Conservation (phyloP, 1,140 invertebrate genomes). For the Chelonus insularis region DNA sequence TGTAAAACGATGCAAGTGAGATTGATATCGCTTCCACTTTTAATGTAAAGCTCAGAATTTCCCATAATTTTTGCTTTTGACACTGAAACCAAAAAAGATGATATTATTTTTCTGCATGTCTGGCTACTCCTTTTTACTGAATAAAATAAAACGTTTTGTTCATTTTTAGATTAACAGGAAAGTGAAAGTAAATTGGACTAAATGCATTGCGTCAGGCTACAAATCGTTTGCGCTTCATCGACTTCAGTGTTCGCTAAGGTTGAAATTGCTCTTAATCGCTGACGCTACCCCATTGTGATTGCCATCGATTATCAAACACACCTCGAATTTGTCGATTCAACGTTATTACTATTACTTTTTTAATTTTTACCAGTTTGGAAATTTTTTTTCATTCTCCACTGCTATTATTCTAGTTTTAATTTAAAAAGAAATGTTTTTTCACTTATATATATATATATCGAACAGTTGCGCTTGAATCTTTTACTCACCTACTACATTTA, state of each 20-base stretch:
- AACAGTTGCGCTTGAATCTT: not conserved
- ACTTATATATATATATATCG: too few relatives aligned
- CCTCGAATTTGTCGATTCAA: not conserved
- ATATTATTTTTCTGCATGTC: conserved; percentile 15
- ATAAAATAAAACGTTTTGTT: too few relatives aligned
- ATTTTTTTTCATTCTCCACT: too few relatives aligned
- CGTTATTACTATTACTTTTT: not conserved
- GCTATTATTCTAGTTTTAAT: too few relatives aligned
- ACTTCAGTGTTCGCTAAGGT: conserved; percentile 11
- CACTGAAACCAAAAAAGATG: conserved; percentile 65
- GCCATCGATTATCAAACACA: conserved; percentile 19
- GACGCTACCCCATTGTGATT: conserved; percentile 12
- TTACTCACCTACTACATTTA: conserved; percentile 80
- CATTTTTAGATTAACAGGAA: not conserved
- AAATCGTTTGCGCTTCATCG: conserved; percentile 11
- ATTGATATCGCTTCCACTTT: conserved; percentile 88
- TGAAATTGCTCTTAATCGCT: conserved; percentile 22
- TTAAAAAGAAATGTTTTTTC: too few relatives aligned
- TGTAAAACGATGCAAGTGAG: conserved; percentile 84
- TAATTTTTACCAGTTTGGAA: not conserved
- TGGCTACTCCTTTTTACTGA: too few relatives aligned
- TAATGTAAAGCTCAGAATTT: conserved; percentile 82
- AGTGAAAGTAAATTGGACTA: not conserved
- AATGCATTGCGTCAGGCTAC: not conserved
- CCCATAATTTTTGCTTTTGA: conserved; percentile 86